Conservation (phyloP, 2,797 vertebrate genomes). For the Danio jaintianensis region DNA sequence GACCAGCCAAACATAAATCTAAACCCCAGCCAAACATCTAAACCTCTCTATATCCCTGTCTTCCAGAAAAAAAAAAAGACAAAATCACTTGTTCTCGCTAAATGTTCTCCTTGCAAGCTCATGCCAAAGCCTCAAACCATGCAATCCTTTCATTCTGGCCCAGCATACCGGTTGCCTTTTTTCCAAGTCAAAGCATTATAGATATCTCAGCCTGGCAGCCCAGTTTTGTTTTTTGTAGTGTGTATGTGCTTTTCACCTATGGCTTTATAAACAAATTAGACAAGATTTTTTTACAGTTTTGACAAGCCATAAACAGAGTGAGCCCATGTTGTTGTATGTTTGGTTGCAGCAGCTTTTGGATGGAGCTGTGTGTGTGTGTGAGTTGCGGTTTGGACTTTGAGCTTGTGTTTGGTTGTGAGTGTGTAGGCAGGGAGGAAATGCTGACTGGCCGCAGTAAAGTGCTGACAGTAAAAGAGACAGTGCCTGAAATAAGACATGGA, state of each 20-base stretch:
- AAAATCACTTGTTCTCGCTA: slow-evolving; percentile 8
- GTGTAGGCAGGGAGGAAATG: slow-evolving; percentile 55
- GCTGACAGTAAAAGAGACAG: slow-evolving; percentile 55
- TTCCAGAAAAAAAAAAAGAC: slow-evolving; percentile 27
- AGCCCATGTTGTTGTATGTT: slow-evolving; percentile 5
- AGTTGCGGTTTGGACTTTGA: slow-evolving; percentile 27
- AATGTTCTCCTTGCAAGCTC: neutral
- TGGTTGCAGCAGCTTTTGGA: slow-evolving; percentile 25
- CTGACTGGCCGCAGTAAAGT: slow-evolving; percentile 60
- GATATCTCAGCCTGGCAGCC: neutral
- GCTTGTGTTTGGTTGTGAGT: slow-evolving; percentile 49
- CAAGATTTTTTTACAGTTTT: neutral
- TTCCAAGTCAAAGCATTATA: neutral
- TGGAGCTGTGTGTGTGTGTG: slow-evolving; percentile 8
- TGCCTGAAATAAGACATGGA: slow-evolving; percentile 55
- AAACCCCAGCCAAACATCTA: slow-evolving; percentile 19
- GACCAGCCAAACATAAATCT: neutral
- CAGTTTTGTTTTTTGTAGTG: neutral
- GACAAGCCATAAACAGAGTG: neutral
- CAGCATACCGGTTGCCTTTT: neutral
- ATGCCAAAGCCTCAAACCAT: slow-evolving; percentile 23
- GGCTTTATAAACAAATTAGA: neutral
- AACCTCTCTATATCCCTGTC: neutral
- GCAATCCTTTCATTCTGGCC: slow-evolving; percentile 17
- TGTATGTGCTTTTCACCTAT: slow-evolving; percentile 19